phyloP scores from a whole-genome alignment of 1,140 invertebrate species.

The Chlorops oryzae region DNA sequence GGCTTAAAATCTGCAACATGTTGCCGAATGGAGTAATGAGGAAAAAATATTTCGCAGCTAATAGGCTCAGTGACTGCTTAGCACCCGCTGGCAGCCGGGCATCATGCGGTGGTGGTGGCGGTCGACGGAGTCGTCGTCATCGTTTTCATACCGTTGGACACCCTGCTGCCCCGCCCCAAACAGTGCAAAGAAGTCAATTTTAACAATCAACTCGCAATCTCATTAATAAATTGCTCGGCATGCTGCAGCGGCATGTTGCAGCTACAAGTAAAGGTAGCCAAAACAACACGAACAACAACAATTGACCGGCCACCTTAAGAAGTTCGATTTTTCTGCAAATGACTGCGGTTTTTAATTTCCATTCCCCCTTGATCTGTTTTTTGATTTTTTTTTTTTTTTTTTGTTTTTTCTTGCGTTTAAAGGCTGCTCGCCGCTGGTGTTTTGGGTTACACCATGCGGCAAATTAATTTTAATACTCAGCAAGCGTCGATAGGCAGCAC shows the following conservation, averaged over 20 bases:
- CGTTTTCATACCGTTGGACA: neutral
- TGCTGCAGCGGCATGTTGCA: slow-evolving; percentile 18
- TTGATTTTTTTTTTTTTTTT: slow-evolving; percentile 14
- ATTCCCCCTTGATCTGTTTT: too few species aligned
- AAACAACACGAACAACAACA: slow-evolving; percentile 10
- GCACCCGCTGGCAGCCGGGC: slow-evolving; percentile 38
- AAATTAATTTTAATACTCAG: slow-evolving; percentile 18
- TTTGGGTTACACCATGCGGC: slow-evolving; percentile 10
- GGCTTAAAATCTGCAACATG: neutral
- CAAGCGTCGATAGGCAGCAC: slow-evolving; percentile 38
- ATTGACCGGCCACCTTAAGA: neutral
- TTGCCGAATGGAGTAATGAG: neutral
- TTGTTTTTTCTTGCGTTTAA: slow-evolving; percentile 9
- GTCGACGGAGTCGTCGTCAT: neutral
- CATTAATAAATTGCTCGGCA: slow-evolving; percentile 46
- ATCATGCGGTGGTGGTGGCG: neutral
- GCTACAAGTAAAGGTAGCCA: slow-evolving; percentile 4
- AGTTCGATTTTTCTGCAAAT: too few species aligned
- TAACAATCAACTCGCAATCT: slow-evolving; percentile 44
- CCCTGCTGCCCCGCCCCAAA: too few species aligned
- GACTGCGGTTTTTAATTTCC: too few species aligned
- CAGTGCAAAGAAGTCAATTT: slow-evolving; percentile 13
- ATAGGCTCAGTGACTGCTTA: slow-evolving; percentile 45
- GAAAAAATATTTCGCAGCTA: slow-evolving; percentile 27
- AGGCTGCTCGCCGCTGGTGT: slow-evolving; percentile 13